Conservation (phyloP, 2,888 invertebrate genomes). For the Branchellion lobata region DNA sequence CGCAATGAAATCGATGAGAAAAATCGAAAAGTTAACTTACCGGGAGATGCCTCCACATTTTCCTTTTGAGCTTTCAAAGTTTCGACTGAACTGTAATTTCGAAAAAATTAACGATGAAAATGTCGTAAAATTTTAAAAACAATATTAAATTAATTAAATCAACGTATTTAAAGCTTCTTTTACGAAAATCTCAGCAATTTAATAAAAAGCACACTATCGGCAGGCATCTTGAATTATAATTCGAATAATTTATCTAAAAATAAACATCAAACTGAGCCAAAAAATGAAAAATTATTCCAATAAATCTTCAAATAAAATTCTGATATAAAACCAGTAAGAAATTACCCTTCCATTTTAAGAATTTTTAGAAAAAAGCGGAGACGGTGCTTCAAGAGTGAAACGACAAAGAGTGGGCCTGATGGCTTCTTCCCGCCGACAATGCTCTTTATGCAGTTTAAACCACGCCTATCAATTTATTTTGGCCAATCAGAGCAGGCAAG, state of each 20-base stretch:
- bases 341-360: slow-evolving; percentile 25
- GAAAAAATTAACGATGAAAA: not conserved
- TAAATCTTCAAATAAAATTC: not conserved
- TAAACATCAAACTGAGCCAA: not conserved
- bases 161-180: too few relatives aligned
- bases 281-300: not conserved
- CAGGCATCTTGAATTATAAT: not conserved
- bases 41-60: slow-evolving; percentile 9
- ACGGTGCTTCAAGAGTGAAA: not conserved
- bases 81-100: slow-evolving; percentile 20
- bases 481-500: not conserved
- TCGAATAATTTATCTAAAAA: slow-evolving; percentile 1
- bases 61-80: slow-evolving; percentile 3
- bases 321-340: not conserved
- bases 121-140: not conserved
- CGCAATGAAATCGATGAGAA: too few relatives aligned
- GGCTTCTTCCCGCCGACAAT: slow-evolving; percentile 8
- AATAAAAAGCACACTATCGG: not conserved
- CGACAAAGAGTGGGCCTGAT: not conserved
- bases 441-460: not conserved
- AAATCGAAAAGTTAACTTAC: slow-evolving; percentile 15
- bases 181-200: too few relatives aligned
- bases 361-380: not conserved
- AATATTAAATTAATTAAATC: not conserved
- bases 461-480: not conserved